phyloP scores from a whole-genome alignment of 2,113 vertebrate genomes.

The Pavo muticus region DNA sequence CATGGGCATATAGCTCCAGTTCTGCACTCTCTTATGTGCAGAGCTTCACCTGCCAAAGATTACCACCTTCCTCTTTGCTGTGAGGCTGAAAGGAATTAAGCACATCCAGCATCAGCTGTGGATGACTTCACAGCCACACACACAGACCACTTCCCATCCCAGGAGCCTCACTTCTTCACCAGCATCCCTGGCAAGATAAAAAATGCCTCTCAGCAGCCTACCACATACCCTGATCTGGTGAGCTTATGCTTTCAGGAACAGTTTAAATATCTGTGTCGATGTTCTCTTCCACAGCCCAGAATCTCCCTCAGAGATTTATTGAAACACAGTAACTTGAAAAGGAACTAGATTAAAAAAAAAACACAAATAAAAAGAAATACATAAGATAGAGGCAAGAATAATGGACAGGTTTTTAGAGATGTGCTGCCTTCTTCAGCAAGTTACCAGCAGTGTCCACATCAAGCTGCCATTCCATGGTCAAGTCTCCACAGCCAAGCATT shows the following conservation, averaged over 20 bases:
- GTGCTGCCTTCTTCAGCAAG: not conserved
- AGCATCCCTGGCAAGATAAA: not conserved
- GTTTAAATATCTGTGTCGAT: not conserved
- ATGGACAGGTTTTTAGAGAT: not conserved
- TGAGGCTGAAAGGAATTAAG: not conserved
- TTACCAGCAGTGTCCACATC: not conserved
- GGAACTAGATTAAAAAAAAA: not conserved
- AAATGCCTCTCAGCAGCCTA: not conserved
- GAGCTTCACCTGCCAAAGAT: not conserved
- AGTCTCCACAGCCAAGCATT: fast-evolving
- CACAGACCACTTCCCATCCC: not conserved
- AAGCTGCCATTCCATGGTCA: not conserved
- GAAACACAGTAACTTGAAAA: not conserved
- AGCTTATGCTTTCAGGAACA: not conserved
- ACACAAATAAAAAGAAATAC: no score
- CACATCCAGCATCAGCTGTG: not conserved
- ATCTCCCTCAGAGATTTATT: not conserved
- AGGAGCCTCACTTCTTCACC: not conserved
- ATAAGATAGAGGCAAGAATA: not conserved
- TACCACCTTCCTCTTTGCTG: fast-evolving
- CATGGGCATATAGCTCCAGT: not conserved
- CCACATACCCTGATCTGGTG: not conserved
- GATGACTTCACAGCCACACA: not conserved
- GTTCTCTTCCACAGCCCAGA: not conserved
- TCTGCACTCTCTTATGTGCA: not conserved